These are phyloP conservation scores for Spodoptera littoralis DNA, from an alignment of 2,888 invertebrate species.

Conservation along the genomic window DNA sequence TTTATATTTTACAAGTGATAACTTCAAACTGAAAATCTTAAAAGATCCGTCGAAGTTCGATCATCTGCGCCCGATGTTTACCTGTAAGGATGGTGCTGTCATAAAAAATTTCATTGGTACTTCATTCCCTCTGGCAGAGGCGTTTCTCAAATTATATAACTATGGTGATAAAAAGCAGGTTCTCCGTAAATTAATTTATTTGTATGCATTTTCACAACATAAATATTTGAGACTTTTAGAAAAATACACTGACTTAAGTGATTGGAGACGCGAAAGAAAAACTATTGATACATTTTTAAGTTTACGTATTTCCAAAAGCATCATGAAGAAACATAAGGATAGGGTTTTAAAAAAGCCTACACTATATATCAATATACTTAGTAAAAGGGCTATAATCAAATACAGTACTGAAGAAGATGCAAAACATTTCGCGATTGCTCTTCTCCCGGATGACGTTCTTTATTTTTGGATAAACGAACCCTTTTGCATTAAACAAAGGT, in stretches of 20 bases:
- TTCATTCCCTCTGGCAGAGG: conserved; percentile 63
- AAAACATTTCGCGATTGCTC: conserved; percentile 58
- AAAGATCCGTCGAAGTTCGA: conserved; percentile 23
- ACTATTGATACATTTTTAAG: conserved; percentile 49
- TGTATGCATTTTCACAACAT: conserved; percentile 57
- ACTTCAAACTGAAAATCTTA: conserved; percentile 65
- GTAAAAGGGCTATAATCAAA: conserved; percentile 55
- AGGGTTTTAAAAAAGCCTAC: conserved; percentile 64
- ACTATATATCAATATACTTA: conserved; percentile 64
- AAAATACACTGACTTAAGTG: conserved; percentile 37
- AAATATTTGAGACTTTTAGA: conserved; percentile 71
- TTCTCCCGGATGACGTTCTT: conserved; percentile 58
- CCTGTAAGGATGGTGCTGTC: conserved; percentile 15
- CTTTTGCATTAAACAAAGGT: conserved; percentile 47
- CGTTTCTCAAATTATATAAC: conserved; percentile 36
- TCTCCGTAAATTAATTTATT: conserved; percentile 46
- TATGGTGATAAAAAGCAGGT: conserved; percentile 10
- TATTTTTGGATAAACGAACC: conserved; percentile 61
- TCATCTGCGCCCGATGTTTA: no score
- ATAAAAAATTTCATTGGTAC: conserved; percentile 63
- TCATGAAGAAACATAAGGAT: conserved; percentile 68
- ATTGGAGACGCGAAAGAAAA: no score
- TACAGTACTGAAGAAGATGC: conserved; percentile 64
- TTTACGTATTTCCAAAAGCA: conserved; percentile 63
- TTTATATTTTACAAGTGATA: conserved; percentile 64